Conservation (phyloP, 2,888 invertebrate species). For the Aspidapion aeneum region DNA sequence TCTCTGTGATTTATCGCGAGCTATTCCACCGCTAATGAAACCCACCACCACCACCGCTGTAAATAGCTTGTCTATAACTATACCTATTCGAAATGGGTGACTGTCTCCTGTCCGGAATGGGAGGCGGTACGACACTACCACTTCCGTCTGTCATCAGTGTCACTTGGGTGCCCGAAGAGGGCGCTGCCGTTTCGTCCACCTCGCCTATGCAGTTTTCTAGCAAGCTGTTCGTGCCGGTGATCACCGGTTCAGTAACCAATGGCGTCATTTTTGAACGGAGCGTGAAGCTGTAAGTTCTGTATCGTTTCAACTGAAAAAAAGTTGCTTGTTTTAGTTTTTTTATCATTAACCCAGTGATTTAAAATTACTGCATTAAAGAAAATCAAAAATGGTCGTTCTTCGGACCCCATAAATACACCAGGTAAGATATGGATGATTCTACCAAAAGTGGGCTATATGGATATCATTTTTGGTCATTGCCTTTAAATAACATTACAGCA, state of each 20-base stretch:
- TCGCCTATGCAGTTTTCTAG: conserved; percentile 58
- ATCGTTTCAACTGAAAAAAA: conserved; percentile 68
- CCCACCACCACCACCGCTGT: conserved; percentile 52
- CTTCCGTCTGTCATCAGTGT: conserved; percentile 29
- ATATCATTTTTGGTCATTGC: no score
- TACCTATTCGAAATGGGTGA: conserved; percentile 58
- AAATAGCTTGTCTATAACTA: conserved; percentile 58
- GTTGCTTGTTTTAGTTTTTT: conserved; percentile 2
- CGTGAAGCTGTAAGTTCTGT: conserved; percentile 77
- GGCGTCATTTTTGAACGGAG: conserved; percentile 63
- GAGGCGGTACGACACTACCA: conserved; percentile 53
- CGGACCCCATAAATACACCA: no score
- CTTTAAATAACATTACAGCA: no score
- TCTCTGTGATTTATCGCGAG: no score
- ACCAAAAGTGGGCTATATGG: no score
- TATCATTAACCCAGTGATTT: no score
- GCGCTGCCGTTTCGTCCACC: conserved; percentile 48
- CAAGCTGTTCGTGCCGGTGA: conserved; percentile 32
- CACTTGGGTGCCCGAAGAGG: conserved; percentile 10
- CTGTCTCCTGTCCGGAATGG: conserved; percentile 54
- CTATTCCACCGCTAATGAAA: no score
- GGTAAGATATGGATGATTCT: no score
- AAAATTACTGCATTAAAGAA: no score
- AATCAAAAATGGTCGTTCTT: no score
- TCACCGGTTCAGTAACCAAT: conserved; percentile 46